Base-by-base conservation (phyloP, 2,797 vertebrate species). In the Pangasius macronema region DNA sequence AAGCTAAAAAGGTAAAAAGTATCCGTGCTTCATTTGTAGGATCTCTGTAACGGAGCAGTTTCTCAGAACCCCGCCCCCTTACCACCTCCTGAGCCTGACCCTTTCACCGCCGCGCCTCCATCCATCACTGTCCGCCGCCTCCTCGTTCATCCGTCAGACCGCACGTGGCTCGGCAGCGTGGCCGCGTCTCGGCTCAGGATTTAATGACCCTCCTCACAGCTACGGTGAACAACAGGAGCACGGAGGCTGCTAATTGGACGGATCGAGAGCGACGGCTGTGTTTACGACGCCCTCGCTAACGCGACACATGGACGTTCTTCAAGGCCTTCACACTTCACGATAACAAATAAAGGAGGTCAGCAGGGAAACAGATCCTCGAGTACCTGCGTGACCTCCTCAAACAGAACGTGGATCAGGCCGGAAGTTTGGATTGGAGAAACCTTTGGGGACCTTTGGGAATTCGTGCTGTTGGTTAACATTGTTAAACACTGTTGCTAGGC, bases 51-150 rank as follows among this genome's bases (percentile, higher is more conserved):
- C 2, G 5, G n/a, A 57, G 24, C 53, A 27, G 20, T 65, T 30
- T 36, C 83, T 36, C 46, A 27, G 13, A n/a, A 33, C 42, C 53
- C 65, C 24, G 68, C 59, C n/a, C 76, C 51, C 68, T 30, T 83
- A 27, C 42, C 68, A 8, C 42, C 33, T 57, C 82, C 72, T 49
- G 55, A 39, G 46, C 46, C 73, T 75, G 83, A 77, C 83, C 83
- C 77, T 51, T 67, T 82, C 87, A 55, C 65, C 87, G 53, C 63
- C 76, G 42, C 51, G 77, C 67, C 63, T 30, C 84, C 76, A 90
- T 90, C 86, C 82, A 90, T 90, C 88, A 88, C 86, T 77, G 84
- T 85, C 82, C 63, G 53, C 55, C 36, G 36, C 75, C 81, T 73
- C 70, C 85, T 86, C 70, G 4, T 76, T 85, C 75, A 79, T 79